A percentile compares a stretch with the other conserved stretches of the same genome.
These are phyloP conservation scores for Conus betulinus DNA, from an alignment of 1,140 invertebrate genomes.

Conservation along the genomic window DNA sequence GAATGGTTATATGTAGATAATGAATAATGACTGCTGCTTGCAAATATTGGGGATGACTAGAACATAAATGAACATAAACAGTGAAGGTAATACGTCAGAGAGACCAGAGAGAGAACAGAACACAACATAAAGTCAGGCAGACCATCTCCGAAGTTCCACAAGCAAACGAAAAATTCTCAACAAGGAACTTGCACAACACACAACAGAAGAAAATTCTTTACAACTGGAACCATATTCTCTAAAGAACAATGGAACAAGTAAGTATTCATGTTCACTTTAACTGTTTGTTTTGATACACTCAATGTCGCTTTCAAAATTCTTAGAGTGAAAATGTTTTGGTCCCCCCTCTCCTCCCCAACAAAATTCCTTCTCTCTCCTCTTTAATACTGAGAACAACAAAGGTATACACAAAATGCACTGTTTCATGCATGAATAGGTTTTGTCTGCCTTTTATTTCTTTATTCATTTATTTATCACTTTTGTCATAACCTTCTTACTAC, in stretches of 20 bases:
- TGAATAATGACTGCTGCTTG: neutral
- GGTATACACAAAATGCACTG: neutral
- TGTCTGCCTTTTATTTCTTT: neutral
- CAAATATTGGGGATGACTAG: neutral
- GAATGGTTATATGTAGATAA: neutral
- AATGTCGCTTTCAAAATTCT: no score
- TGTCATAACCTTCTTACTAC: no score
- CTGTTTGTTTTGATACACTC: no score
- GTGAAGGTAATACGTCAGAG: neutral
- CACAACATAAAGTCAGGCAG: conserved; percentile 41
- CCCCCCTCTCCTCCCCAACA: no score
- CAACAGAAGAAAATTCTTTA: neutral
- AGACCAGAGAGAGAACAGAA: conserved; percentile 34
- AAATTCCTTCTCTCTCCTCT: no score
- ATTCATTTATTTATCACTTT: neutral
- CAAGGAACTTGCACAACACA: conserved; percentile 19
- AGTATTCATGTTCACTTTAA: no score
- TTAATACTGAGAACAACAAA: no score
- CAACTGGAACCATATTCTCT: no score
- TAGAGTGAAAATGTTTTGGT: no score
- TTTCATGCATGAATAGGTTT: neutral
- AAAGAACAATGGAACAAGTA: no score
- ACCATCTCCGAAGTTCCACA: conserved; percentile 47
- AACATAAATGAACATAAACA: conserved; percentile 14
- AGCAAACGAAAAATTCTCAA: conserved; percentile 33